phyloP scores from a whole-genome alignment of 1,140 invertebrate genomes.

The Leptopilina boulardi region DNA sequence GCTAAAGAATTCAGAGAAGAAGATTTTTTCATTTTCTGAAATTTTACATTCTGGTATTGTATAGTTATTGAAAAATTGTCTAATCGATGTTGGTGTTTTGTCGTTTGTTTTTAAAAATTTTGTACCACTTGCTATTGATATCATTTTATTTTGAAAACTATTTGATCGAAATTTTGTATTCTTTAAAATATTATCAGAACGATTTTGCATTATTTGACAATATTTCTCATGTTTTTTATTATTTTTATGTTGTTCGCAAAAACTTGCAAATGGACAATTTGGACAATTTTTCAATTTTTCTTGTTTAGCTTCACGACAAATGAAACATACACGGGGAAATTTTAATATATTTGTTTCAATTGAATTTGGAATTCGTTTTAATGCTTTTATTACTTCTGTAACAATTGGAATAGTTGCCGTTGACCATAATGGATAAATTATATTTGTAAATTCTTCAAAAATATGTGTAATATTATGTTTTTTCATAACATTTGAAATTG shows the following conservation, averaged over 20 bases:
- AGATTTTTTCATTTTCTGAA: background rate
- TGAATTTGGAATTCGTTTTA: background rate
- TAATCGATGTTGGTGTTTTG: background rate
- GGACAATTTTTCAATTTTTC: background rate
- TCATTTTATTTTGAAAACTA: too few species aligned
- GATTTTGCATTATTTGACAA: background rate
- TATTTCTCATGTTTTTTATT: background rate
- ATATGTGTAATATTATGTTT: background rate
- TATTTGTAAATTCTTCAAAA: background rate
- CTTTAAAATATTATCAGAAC: too few species aligned
- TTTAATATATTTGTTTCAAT: background rate
- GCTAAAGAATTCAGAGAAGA: background rate
- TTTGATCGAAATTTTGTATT: too few species aligned
- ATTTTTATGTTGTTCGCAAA: background rate
- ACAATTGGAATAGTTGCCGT: too few species aligned
- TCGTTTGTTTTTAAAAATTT: background rate
- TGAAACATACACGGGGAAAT: background rate
- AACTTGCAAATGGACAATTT: background rate
- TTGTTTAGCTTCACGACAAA: background rate
- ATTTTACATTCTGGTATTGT: background rate
- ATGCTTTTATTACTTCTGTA: background rate
- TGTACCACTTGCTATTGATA: background rate
- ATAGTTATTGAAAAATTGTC: background rate
- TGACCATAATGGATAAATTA: background rate
- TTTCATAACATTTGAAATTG: background rate